phyloP scores from a whole-genome alignment of 1,140 invertebrate species.

The Pogonomyrmex californicus region DNA sequence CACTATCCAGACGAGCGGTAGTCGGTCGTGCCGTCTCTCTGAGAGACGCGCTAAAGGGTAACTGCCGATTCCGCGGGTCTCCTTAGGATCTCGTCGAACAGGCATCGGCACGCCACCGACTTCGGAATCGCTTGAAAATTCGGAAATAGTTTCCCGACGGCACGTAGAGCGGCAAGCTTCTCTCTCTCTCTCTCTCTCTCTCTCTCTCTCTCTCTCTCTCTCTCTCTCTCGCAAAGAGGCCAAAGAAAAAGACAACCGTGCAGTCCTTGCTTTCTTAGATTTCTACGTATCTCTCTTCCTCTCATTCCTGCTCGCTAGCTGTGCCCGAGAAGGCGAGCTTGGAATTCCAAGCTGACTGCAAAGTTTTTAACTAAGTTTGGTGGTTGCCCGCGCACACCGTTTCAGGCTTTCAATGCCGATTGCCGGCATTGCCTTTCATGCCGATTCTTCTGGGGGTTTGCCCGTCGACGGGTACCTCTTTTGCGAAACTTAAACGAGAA shows the following conservation, averaged over 20 bases:
- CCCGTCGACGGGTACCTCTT: constrained; percentile 47
- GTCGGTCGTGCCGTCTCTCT: constrained; percentile 7
- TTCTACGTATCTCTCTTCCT: constrained; percentile 56
- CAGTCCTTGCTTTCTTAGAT: constrained; percentile 33
- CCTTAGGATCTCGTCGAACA: constrained; percentile 51
- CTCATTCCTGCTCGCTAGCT: not conserved
- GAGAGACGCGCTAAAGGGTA: constrained; percentile 23
- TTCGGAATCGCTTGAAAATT: constrained; percentile 79
- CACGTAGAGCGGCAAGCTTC: constrained; percentile 48
- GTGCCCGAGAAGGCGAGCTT: constrained; percentile 69
- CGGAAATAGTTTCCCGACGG: constrained; percentile 78
- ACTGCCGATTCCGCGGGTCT: constrained; percentile 65
- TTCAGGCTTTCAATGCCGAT: constrained; percentile 64
- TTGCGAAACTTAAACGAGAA: constrained; percentile 68
- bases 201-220: constrained; percentile 11
- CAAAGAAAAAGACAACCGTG: constrained; percentile 38
- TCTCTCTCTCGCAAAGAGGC: constrained; percentile 3
- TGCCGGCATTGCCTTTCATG: constrained; percentile 71
- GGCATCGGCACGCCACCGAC: constrained; percentile 71
- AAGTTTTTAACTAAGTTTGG: constrained; percentile 83
- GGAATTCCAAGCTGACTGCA: constrained; percentile 80
- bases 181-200: not conserved
- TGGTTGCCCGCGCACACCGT: constrained; percentile 70
- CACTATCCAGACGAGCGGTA: constrained; percentile 44
- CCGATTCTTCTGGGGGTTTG: constrained; percentile 72